Evolutionary conservation across 2,113 vertebrate species (phyloP).

Genomic region (Pachypanchax playfairii): DNA sequence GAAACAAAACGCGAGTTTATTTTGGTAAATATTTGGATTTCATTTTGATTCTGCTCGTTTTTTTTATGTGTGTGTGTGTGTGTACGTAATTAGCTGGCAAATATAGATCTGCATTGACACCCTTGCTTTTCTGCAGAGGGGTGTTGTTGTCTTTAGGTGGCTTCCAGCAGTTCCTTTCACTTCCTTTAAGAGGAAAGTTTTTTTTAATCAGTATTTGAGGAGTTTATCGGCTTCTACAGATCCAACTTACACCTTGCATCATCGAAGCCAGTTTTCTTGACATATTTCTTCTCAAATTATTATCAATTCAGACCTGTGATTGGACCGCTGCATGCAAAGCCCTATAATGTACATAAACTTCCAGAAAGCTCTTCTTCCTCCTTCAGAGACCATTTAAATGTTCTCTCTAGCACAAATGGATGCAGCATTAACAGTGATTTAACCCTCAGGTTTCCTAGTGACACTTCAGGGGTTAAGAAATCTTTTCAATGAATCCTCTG

Average conservation of each 20-base stretch:
- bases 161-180: conserved; percentile 55
- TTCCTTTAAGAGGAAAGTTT: conserved; percentile 40
- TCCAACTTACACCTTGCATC: too few relatives aligned
- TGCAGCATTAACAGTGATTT: too few relatives aligned
- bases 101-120: conserved; percentile 68
- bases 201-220: conserved; percentile 42
- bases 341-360: too few relatives aligned
- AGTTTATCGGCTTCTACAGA: conserved; percentile 51
- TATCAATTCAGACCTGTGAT: too few relatives aligned
- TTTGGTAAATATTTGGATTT: conserved; percentile 81
- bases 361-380: too few relatives aligned
- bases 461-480: conserved; percentile 40
- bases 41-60: conserved; percentile 73
- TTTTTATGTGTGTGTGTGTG: conserved; percentile 48
- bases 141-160: conserved; percentile 56
- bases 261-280: too few relatives aligned
- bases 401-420: too few relatives aligned
- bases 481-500: conserved; percentile 33
- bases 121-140: conserved; percentile 28
- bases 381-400: too few relatives aligned
- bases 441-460: conserved; percentile 17
- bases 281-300: too few relatives aligned
- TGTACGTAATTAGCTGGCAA: conserved; percentile 77
- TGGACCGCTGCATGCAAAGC: too few relatives aligned
- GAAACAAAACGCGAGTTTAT: conserved; percentile 79